These are phyloP conservation scores for Python bivittatus DNA, from an alignment of 2,113 vertebrate genomes.

Conservation along the genomic window DNA sequence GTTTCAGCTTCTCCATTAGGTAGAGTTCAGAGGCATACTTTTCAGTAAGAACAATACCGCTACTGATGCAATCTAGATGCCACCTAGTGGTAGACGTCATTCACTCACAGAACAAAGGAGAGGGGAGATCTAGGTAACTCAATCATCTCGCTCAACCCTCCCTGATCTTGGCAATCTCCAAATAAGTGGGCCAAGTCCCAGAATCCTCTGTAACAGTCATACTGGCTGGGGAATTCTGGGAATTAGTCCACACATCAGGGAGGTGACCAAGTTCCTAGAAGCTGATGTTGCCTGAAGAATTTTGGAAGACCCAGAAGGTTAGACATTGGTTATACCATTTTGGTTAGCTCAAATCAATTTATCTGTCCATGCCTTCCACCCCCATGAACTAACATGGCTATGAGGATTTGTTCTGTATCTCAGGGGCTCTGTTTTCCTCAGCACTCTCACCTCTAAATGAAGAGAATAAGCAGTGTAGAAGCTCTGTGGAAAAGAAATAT, in stretches of 20 bases:
- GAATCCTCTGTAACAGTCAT: background rate
- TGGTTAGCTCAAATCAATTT: background rate
- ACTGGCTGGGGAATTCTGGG: background rate
- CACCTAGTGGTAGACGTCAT: background rate
- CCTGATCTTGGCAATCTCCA: background rate
- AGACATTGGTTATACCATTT: background rate
- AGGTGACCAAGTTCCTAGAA: background rate
- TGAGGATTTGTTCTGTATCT: background rate
- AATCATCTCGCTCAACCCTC: background rate
- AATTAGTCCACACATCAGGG: background rate
- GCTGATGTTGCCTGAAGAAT: too few relatives aligned
- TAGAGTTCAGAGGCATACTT: background rate
- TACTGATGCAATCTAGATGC: fast-evolving
- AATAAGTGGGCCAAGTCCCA: background rate
- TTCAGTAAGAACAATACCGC: background rate
- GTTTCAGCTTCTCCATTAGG: background rate
- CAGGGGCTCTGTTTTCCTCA: background rate
- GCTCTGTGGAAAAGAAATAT: background rate
- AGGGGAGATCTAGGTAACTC: background rate
- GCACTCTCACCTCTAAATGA: background rate
- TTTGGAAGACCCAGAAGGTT: too few relatives aligned
- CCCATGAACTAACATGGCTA: background rate
- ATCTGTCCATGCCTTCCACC: background rate
- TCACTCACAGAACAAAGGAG: background rate
- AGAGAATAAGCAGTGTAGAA: background rate